Evolutionary conservation across 2,797 vertebrate genomes (phyloP).

Genomic region (Arrhamphus sclerolepis): DNA sequence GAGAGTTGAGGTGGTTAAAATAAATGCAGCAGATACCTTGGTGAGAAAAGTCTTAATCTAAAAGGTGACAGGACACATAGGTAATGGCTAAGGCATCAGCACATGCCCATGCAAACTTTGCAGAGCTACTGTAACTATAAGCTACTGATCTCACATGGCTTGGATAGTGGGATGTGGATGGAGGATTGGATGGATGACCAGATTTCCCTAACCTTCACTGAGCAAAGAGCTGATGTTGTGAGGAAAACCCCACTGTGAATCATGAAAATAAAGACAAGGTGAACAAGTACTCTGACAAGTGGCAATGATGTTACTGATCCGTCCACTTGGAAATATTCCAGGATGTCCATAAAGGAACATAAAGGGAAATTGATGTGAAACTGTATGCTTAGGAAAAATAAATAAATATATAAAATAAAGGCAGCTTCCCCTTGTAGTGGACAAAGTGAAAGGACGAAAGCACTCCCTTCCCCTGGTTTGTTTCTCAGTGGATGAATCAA

Average conservation of each 20-base stretch:
- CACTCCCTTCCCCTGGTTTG: constrained; percentile 74
- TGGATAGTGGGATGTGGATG: constrained; percentile 43
- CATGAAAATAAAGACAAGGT: constrained; percentile 35
- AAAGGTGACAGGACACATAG: constrained; percentile 38
- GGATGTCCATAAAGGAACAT: constrained; percentile 73
- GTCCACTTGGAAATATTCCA: constrained; percentile 82
- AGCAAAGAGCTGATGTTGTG: constrained; percentile 51
- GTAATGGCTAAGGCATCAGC: constrained; percentile 25
- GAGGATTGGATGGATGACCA: constrained; percentile 50
- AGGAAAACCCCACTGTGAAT: constrained; percentile 42
- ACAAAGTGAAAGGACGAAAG: constrained; percentile 61
- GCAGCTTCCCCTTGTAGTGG: constrained; percentile 60
- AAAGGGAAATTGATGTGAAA: constrained; percentile 77
- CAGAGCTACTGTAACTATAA: constrained; percentile 52
- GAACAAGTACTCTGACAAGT: constrained; percentile 62
- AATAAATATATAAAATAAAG: constrained; percentile 32
- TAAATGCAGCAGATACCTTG: constrained; percentile 50
- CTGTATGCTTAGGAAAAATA: constrained; percentile 42
- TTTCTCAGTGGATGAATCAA: constrained; percentile 83
- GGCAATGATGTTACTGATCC: constrained; percentile 76
- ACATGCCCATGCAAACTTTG: constrained; percentile 41
- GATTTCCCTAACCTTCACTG: constrained; percentile 51
- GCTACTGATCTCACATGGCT: constrained; percentile 48
- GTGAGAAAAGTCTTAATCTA: constrained; percentile 47
- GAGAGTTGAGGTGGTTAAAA: constrained; percentile 50